phyloP scores from a whole-genome alignment of 2,797 vertebrate species.

The Gila robusta region DNA sequence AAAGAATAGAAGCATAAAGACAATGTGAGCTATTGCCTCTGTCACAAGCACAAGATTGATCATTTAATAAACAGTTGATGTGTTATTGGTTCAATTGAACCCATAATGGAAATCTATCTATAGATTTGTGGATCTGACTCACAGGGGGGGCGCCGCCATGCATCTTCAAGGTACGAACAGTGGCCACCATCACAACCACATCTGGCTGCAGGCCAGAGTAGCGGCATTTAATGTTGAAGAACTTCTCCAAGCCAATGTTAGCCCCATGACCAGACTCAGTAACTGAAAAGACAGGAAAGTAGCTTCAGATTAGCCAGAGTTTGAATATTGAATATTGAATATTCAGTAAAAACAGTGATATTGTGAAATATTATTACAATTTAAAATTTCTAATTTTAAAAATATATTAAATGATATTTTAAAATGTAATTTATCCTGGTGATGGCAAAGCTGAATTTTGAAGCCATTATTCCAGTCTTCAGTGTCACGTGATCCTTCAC shows the following conservation, averaged over 20 bases:
- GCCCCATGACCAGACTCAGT: slow-evolving; percentile 86
- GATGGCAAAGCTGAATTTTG: neutral
- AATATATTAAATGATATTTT: neutral
- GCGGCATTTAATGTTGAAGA: slow-evolving; percentile 88
- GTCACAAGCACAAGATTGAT: neutral
- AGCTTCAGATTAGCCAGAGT: neutral
- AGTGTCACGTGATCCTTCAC: neutral
- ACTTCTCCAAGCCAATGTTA: slow-evolving; percentile 89
- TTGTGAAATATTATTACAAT: neutral
- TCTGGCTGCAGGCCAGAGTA: slow-evolving; percentile 84
- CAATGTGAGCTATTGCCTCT: slow-evolving; percentile 12
- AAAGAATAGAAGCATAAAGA: slow-evolving; percentile 26
- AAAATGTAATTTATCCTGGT: neutral
- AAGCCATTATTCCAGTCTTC: neutral
- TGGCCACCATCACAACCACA: slow-evolving; percentile 85
- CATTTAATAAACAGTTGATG: neutral
- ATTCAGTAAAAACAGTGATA: neutral
- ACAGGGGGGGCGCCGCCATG: slow-evolving; percentile 84
- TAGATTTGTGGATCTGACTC: slow-evolving; percentile 60
- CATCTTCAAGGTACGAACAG: slow-evolving; percentile 85
- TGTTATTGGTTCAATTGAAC: neutral
- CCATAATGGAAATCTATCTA: neutral
- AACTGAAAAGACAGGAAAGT: slow-evolving; percentile 69
- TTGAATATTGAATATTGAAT: neutral
- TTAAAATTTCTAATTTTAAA: neutral